Conservation (phyloP, 2,797 vertebrate genomes). For the Enteromius mattozi region DNA sequence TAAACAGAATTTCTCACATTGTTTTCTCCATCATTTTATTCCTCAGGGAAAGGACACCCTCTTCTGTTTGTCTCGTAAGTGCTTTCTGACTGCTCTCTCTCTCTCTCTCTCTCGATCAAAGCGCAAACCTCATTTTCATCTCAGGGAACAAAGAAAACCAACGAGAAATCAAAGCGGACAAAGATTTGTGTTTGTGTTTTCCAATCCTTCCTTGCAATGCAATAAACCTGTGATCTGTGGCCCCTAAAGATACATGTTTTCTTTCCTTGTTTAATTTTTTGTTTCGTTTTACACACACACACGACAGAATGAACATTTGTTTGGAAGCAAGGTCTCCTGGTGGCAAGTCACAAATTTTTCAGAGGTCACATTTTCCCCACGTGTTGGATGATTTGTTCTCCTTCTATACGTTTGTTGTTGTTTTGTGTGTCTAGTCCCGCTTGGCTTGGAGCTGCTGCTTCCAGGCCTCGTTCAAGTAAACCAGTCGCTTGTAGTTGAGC, state of each 20-base stretch:
- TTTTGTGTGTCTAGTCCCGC: conserved; percentile 83
- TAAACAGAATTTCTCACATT: conserved; percentile 69
- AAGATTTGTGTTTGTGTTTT: conserved; percentile 65
- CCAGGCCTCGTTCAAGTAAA: conserved; percentile 99
- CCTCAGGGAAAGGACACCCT: conserved; percentile 1
- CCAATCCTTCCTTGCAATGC: conserved; percentile 74
- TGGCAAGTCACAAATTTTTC: conserved; percentile 86
- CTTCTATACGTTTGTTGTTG: conserved; percentile 62
- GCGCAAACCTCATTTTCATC: conserved; percentile 63
- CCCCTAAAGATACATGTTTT: conserved; percentile 67
- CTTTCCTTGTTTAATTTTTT: conserved; percentile 56
- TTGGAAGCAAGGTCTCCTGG: conserved; percentile 93
- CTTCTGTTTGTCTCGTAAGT: conserved; percentile 17
- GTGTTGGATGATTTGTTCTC: conserved; percentile 64
- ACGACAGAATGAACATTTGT: conserved; percentile 95
- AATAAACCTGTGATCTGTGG: conserved; percentile 78
- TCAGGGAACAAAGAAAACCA: conserved; percentile 64
- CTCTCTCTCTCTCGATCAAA: conserved; percentile 63
- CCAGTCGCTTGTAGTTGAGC: conserved; percentile 99
- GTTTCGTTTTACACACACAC: conserved; percentile 62
- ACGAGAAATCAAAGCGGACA: conserved; percentile 58
- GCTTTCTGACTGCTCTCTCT: conserved; percentile 39
- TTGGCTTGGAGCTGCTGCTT: conserved; percentile 95
- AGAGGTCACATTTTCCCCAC: conserved; percentile 76
- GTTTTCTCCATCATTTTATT: conserved; percentile 54